Evolutionary conservation across 2,797 vertebrate genomes (phyloP), one percentile per base, ranked within the genome.

Genomic region (Gallirallus australis): DNA sequence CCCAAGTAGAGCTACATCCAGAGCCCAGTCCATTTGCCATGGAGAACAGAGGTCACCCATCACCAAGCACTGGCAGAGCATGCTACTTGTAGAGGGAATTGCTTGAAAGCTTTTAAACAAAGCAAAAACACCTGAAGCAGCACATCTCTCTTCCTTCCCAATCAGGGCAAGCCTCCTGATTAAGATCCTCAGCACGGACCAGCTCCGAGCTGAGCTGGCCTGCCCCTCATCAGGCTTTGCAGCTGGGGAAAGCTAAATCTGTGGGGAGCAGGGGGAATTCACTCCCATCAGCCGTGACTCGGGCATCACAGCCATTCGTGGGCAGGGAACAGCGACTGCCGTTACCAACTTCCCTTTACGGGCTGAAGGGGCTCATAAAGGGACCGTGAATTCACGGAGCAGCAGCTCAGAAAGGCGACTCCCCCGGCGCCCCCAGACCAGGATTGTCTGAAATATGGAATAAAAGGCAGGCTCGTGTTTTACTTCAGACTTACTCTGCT

Each of bases 381-480:
- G 91, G 70, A 95, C 81, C 16, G 71, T 37, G 91, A 93, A 94
- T 93, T 87, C 92, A 77, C 21, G 15, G 94, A 94, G 93, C 91
- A 28, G 12, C 25, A 54, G 33, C 94, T 94, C 91, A 80, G 79
- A 92, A 87, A 95, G 89, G 60, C 68, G 37, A 53, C 94, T 93
- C 94, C 91, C 95, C 31, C 54, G 56, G 89, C 61, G 81, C 82
- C 89, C n/a, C 7, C 69, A 72, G 92, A 28, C 82, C 42, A 47
- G 82, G 75, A 61, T 86, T 87, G 92, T 80, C 89, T 91, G 92
- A 92, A 82, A 86, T 88, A 93, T 16, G 57, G 54, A 79, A 88
- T 94, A 12, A 94, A 96, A 91, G 85, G 85, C 69, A 92, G 61
- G 59, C 66, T 93, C 93, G 59, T 96, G 90, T 92, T 94, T 95